Percentiles rank a stretch among this genome's conserved stretches.
These are phyloP conservation scores for Ashinkailepas kermadecensis DNA, from an alignment of 2,888 invertebrate species.

Conservation along the genomic window DNA sequence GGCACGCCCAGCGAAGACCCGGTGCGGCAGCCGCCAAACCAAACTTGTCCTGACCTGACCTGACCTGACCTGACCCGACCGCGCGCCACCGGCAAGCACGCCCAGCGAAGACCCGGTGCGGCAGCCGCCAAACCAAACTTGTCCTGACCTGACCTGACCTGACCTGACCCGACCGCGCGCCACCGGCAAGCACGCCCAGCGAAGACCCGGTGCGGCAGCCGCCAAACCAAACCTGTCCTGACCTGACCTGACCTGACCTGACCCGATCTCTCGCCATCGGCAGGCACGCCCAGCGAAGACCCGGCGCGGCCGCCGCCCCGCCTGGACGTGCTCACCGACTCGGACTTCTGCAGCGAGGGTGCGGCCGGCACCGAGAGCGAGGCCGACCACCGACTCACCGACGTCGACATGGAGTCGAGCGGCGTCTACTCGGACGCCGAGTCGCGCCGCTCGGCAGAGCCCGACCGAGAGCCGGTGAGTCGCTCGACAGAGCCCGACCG, in stretches of 20 bases:
- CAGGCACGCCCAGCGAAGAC: constrained; percentile 34
- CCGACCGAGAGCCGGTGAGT: constrained; percentile 25
- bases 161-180: background rate
- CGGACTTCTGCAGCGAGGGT: constrained; percentile 61
- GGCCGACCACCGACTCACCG: constrained; percentile 60
- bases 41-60: constrained; percentile 47
- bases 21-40: constrained; percentile 34
- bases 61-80: background rate
- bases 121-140: constrained; percentile 47
- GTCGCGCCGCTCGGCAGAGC: constrained; percentile 31
- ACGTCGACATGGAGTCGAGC: constrained; percentile 74
- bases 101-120: constrained; percentile 37
- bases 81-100: background rate
- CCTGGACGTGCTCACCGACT: constrained; percentile 73
- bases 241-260: background rate
- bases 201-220: constrained; percentile 37
- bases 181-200: background rate
- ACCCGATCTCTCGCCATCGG: background rate
- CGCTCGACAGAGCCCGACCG: background rate
- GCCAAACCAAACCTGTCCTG: constrained; percentile 47
- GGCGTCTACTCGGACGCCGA: constrained; percentile 71
- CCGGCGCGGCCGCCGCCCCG: constrained; percentile 35
- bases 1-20: constrained; percentile 35
- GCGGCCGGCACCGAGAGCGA: constrained; percentile 57
- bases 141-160: background rate